Evolutionary conservation across 2,888 invertebrate species (phyloP), one percentile per base, ranked within the genome.

Genomic region (Zaprionus bogoriensis): DNA sequence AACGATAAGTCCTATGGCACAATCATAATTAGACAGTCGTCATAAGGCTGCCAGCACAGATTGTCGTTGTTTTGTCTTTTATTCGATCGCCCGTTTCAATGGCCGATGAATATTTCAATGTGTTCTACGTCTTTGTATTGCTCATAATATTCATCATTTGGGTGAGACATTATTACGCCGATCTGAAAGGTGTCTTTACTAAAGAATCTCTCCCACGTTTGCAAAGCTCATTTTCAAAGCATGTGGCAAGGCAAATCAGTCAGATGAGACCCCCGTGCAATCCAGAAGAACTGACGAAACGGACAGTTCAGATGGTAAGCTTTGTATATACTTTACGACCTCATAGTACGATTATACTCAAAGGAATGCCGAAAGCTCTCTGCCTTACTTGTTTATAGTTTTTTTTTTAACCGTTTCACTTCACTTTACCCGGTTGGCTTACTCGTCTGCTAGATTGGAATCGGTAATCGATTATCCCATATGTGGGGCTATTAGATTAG

Each of bases 101-200:
- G 69, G 2, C 0, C 7, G 32, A 4, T 0, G 32, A 6, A 12
- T 1, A 38, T 23, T 62, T 36, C 47, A 52, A 52, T n/a, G 6
- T 58, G 4, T 7, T 46, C 1, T 19, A 4, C 5, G 7, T 38
- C 0, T 4, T 57, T 7, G 0, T 62, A 12, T 0, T 57, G n/a
- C 0, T 52, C 1, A 0, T 28, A 9, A 46, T 62, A 36, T 27
- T 54, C 9, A 3, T 64, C 2, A 14, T 44, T 9, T 53, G 53
- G 53, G 72, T 70, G 41, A 70, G 69, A 27, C 25, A 14, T 9
- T 28, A 25, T 22, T 27, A 9, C n/a, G 25, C n/a, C 32, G 14
- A 5, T 22, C 1, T 41, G 3, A 27, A 27, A 27, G n/a, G n/a
- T n/a, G n/a, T 27, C 5, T 10, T 27, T 27, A 23, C n/a, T 23